Conservation (phyloP, 2,888 invertebrate species). For the Galeopsomyia nigrocyanea region DNA sequence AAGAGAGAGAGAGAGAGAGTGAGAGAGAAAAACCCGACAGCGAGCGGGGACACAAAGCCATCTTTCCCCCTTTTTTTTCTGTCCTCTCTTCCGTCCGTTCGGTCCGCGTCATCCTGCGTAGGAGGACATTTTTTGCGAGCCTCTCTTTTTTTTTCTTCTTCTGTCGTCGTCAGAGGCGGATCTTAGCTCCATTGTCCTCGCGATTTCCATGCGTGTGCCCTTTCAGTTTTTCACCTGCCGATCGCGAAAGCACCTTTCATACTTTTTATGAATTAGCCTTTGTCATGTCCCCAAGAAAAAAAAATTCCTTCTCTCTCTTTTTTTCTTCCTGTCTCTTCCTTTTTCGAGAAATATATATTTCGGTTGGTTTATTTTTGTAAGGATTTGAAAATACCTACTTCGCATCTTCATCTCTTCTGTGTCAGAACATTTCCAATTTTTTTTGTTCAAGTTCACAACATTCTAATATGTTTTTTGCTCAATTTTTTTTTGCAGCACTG, state of each 20-base stretch:
- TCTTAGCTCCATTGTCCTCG: slow-evolving; percentile 22
- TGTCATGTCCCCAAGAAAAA: not conserved
- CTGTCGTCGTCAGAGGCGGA: slow-evolving; percentile 13
- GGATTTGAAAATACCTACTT: not conserved
- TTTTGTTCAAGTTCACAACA: not conserved
- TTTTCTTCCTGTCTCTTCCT: not conserved
- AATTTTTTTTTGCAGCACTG: slow-evolving; percentile 34
- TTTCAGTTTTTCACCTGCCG: slow-evolving; percentile 32
- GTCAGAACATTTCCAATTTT: not conserved
- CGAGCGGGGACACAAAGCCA: not conserved
- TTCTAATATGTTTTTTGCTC: not conserved
- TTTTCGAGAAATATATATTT: slow-evolving; percentile 5
- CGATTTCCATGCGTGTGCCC: slow-evolving; percentile 40
- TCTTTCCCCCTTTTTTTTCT: not conserved
- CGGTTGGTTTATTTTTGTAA: slow-evolving; percentile 19
- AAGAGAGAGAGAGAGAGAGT: not conserved
- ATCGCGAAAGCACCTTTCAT: slow-evolving; percentile 23
- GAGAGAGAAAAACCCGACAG: not conserved
- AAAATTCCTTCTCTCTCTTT: too few relatives aligned
- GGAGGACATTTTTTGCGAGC: slow-evolving; percentile 32
- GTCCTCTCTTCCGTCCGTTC: too few relatives aligned
- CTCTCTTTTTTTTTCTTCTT: slow-evolving; percentile 26
- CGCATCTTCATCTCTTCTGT: too few relatives aligned
- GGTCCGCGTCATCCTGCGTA: too few relatives aligned
- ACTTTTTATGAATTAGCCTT: slow-evolving; percentile 43